phyloP scores from a whole-genome alignment of 2,888 invertebrate genomes.

The Julus scandinavius region DNA sequence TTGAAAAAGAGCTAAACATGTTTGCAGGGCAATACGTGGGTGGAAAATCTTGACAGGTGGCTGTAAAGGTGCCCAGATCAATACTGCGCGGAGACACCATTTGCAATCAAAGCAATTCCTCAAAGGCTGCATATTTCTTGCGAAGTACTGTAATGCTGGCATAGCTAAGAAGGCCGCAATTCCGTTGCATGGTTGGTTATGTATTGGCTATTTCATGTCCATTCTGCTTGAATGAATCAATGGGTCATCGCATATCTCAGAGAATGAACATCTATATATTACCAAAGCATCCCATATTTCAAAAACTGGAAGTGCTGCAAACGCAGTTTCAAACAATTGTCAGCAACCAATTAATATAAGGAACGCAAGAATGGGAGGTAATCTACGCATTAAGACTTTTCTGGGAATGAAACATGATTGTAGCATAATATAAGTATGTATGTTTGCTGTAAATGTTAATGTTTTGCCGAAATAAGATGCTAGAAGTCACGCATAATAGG shows the following conservation, averaged over 20 bases:
- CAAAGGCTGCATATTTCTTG: slow-evolving; percentile 9
- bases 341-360: not conserved
- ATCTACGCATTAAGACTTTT: not conserved
- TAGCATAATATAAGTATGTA: not conserved
- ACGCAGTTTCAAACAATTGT: not conserved
- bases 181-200: slow-evolving; percentile 26
- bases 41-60: not conserved
- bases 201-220: slow-evolving; percentile 21
- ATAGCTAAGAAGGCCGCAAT: not conserved
- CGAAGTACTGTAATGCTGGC: not conserved
- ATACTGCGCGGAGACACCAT: not conserved
- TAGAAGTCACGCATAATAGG: no score
- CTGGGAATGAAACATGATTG: not conserved
- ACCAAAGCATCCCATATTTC: not conserved
- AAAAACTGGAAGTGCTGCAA: not conserved
- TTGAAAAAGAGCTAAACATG: not conserved
- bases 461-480: no score
- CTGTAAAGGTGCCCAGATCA: not conserved
- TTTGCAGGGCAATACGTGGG: not conserved
- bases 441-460: not conserved
- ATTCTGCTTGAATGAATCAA: slow-evolving; percentile 18
- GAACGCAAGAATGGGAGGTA: no score
- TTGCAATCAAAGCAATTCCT: slow-evolving; percentile 7
- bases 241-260: not conserved
- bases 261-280: not conserved